Base-by-base conservation (phyloP, 2,888 invertebrate species). In the Amaurobius ferox region DNA sequence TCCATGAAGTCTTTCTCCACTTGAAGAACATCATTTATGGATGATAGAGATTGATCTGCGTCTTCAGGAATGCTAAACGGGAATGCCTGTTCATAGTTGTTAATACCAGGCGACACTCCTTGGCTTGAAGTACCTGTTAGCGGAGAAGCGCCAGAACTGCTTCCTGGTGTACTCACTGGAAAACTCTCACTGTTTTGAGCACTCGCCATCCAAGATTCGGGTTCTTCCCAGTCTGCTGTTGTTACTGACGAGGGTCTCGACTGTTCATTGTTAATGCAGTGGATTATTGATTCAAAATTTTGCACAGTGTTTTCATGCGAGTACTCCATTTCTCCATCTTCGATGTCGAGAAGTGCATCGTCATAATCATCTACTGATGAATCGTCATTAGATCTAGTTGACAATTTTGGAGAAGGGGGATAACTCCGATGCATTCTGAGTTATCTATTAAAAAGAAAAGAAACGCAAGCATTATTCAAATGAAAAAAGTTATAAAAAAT, bases 1-100 rank as follows among this genome's bases (percentile, higher is more conserved):
- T 87, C 88, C 79, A 88, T 72, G 74, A 88, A 88, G 48, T 87
- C 88, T 40, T 87, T 79, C 32, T 88, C 88, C 1, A 79, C 85
- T 35, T 88, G 87, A 0, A 88, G 73, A n/a, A 88, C 88, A 32
- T 88, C 88, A 44, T 64, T 78, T 23, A 87, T 87, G 30, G 87
- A 70, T 16, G 86, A 87, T 26, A 81, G n/a, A 3, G 77, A 68
- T 28, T 80, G 80, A 35, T 86, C 62, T 30, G 62, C 30, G 26
- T 79, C 85, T 55, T 85, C 83, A 5, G 77, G 77, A 78, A 77
- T 78, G 78, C 61, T 73, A 39, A 74, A 86, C 3, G 78, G 85
- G 85, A 86, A 86, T 79, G 85, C 67, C 64, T 73, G 68, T 16
- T 77, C 77, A 26, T 26, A 39, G 26, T 11, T 39, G 48, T 66